Evolutionary conservation across 2,797 vertebrate species (phyloP), one percentile per base, ranked within the genome.

Genomic region (Gouania willdenowi): DNA sequence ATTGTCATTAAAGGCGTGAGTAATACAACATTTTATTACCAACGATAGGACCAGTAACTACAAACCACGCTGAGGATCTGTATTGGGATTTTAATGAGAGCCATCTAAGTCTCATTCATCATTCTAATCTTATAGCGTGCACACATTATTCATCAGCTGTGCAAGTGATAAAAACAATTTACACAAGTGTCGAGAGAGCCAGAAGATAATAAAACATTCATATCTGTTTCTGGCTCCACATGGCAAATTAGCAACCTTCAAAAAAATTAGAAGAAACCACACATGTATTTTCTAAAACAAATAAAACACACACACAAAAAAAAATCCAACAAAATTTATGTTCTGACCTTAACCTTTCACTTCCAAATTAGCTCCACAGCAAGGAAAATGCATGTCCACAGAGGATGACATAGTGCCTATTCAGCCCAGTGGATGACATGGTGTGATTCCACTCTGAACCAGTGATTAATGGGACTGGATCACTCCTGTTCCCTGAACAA

Each of bases 31-130:
- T n/a, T n/a, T n/a, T n/a, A n/a, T n/a, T n/a, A n/a, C n/a, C n/a
- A n/a, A n/a, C n/a, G n/a, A n/a, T n/a, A n/a, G n/a, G n/a, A n/a
- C n/a, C n/a, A n/a, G n/a, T n/a, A n/a, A n/a, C n/a, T n/a, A n/a
- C n/a, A n/a, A n/a, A n/a, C n/a, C n/a, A n/a, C n/a, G n/a, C n/a
- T n/a, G n/a, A n/a, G n/a, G n/a, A n/a, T n/a, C 52, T 42, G 12
- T 82, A 75, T 86, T 84, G 71, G 33, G 51, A 50, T 61, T 77
- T 65, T 75, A 81, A 81, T 76, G 55, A 2, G 58, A 39, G 41
- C 53, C 29, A 48, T 46, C 54, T 45, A 71, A 59, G 59, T 45
- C 48, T 55, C 74, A 80, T 81, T 81, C 71, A 35, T 79, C 68
- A 75, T 38, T 43, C 9, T 56, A 48, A 67, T 63, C 47, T 35